Evolutionary conservation across 2,113 vertebrate genomes (phyloP), one percentile per base, ranked within the genome.

Genomic region (Chinchilla lanigera): DNA sequence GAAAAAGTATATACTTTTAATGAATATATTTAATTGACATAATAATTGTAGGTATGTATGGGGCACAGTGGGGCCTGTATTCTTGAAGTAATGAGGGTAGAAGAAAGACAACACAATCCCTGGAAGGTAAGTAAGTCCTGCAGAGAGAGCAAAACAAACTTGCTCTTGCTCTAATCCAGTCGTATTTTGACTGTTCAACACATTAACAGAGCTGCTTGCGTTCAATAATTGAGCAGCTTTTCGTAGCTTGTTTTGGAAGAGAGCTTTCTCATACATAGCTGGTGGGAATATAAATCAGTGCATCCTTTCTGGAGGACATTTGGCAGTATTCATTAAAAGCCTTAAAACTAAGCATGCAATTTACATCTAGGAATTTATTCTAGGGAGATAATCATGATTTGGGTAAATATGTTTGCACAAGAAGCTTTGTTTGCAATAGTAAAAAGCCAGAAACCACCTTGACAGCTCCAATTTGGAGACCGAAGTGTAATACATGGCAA

Each of bases 271-370:
- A 19, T 54, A 50, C 20, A 4, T 77, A 69, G 67, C 89, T 61
- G 47, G 35, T 60, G 54, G 73, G 73, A 77, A 10, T 84, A 41
- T 86, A 86, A 96, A 86, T 84, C 61, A 93, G 83, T 4, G 13
- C 28, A 44, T 63, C 47, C 69, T 89, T 92, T 75, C 28, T 30
- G 4, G 67, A 94, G 92, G 86, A 88, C 67, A 58, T 93, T 92
- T 96, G 86, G 89, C 82, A 86, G 35, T 47, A 50, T 75, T 84
- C 80, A 94, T 69, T 63, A 86, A 93, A 91, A 93, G 41, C 30
- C 89, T 97, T 96, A 84, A 95, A 95, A 87, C 86, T 58, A 69
- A 91, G 54, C 52, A 38, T 30, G 78, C 16, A 78, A 65, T 93
- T 89, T 93, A 52, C 44, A 78, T 61, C 38, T 60, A 85, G 90